A percentile compares a stretch with the other conserved stretches of the same genome.
phyloP scores from a whole-genome alignment of 2,113 vertebrate genomes.

The Microcebus tavaratra region DNA sequence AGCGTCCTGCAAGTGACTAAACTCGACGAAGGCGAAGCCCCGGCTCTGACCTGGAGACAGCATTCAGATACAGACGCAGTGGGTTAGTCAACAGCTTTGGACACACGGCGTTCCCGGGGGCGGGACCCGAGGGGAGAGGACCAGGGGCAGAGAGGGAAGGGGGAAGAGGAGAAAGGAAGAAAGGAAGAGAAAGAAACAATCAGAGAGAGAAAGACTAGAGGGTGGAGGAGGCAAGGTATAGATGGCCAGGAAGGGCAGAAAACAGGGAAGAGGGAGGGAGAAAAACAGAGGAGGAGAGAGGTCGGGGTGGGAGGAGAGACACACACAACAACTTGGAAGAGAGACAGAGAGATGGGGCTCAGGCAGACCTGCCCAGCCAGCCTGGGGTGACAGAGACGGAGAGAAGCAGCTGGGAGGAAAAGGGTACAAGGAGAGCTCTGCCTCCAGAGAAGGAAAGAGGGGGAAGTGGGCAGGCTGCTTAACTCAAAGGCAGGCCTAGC shows the following conservation, averaged over 20 bases:
- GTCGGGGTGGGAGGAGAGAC: background rate
- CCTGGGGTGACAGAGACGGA: constrained; percentile 37
- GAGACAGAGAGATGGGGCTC: constrained; percentile 48
- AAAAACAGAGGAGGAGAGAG: constrained; percentile 42
- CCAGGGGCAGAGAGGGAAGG: constrained; percentile 31
- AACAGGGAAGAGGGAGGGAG: background rate
- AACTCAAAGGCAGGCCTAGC: constrained; percentile 20
- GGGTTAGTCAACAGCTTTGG: constrained; percentile 86
- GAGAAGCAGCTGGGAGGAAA: constrained; percentile 20
- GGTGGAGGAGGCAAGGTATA: constrained; percentile 19
- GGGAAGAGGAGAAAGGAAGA: constrained; percentile 49
- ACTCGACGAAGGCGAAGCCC: constrained; percentile 98
- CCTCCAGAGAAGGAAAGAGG: constrained; percentile 41
- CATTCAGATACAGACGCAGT: constrained; percentile 88
- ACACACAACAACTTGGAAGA: constrained; percentile 53
- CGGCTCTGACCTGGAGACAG: constrained; percentile 97
- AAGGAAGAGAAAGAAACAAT: constrained; percentile 38
- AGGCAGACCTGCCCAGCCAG: constrained; percentile 44
- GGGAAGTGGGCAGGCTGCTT: background rate
- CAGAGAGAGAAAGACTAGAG: constrained; percentile 54
- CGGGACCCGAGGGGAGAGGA: constrained; percentile 70
- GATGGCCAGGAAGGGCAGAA: constrained; percentile 18
- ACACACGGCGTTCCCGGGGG: constrained; percentile 76
- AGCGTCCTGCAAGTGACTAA: constrained; percentile 98
- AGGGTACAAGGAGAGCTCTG: constrained; percentile 5